Percentiles rank a stretch among this genome's conserved stretches.
phyloP scores from a whole-genome alignment of 2,888 invertebrate species.

The Aricia artaxerxes region DNA sequence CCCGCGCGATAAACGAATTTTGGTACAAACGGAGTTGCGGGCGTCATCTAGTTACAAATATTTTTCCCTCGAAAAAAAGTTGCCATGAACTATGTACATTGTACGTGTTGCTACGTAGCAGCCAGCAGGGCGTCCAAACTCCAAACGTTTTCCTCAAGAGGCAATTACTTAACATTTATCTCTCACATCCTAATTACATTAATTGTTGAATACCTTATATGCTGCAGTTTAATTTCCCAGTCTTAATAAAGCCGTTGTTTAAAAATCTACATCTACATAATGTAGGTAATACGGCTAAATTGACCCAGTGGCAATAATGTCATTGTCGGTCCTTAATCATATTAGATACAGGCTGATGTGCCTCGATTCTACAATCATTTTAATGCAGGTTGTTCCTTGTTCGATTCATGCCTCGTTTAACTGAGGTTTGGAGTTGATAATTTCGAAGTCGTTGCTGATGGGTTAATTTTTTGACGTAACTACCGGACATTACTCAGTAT shows the following conservation, averaged over 20 bases:
- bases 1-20: too few relatives aligned
- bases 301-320: slow-evolving; percentile 10
- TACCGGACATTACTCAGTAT: too few relatives aligned
- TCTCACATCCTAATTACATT: neutral
- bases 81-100: neutral
- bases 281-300: neutral
- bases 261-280: neutral
- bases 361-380: neutral
- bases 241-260: neutral
- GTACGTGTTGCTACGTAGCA: too few relatives aligned
- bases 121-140: neutral
- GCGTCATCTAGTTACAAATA: too few relatives aligned
- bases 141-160: neutral
- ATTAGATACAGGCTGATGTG: neutral
- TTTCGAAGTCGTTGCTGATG: neutral
- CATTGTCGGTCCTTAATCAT: slow-evolving; percentile 10
- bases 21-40: too few relatives aligned
- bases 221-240: neutral
- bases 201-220: neutral
- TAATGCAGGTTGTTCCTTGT: neutral
- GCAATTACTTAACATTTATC: neutral
- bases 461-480: neutral
- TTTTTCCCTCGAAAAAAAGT: neutral
- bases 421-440: too few relatives aligned
- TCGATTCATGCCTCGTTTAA: too few relatives aligned